These are phyloP conservation scores for Alethe diademata DNA, from an alignment of 2,113 vertebrate species.

Conservation along the genomic window DNA sequence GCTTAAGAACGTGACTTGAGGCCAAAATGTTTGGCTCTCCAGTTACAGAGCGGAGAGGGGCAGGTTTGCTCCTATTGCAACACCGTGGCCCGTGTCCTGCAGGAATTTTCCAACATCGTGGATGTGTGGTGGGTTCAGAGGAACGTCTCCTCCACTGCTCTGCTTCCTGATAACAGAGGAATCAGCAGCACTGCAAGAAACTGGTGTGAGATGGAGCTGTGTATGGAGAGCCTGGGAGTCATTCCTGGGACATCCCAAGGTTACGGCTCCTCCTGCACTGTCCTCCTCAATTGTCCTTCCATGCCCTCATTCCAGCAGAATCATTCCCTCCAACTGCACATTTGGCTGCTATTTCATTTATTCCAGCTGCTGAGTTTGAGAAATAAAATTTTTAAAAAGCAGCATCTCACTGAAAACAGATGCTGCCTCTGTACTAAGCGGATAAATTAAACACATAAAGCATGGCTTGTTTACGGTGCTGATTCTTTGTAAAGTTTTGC, in stretches of 20 bases:
- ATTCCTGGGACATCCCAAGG: neutral
- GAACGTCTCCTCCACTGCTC: neutral
- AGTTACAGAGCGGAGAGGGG: neutral
- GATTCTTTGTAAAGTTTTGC: neutral
- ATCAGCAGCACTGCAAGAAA: neutral
- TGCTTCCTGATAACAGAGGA: neutral
- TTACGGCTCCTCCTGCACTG: neutral
- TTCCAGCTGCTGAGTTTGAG: neutral
- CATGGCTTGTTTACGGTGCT: neutral
- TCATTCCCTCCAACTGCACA: neutral
- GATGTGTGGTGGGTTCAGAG: neutral
- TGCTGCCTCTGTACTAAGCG: neutral
- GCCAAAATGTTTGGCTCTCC: conserved; percentile 51
- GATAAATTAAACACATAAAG: conserved; percentile 22
- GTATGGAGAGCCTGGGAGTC: neutral
- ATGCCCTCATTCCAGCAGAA: neutral
- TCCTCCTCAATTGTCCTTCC: neutral
- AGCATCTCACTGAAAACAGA: conserved; percentile 48
- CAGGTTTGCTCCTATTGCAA: conserved; percentile 45
- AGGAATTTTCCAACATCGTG: neutral
- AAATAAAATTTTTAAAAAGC: neutral
- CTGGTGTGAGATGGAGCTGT: neutral
- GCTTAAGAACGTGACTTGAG: conserved; percentile 49
- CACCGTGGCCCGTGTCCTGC: neutral
- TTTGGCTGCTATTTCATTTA: conserved; percentile 37